Evolutionary conservation across 2,113 vertebrate genomes (phyloP), one percentile per base, ranked within the genome.

Genomic region (Micronycteris hirsuta): DNA sequence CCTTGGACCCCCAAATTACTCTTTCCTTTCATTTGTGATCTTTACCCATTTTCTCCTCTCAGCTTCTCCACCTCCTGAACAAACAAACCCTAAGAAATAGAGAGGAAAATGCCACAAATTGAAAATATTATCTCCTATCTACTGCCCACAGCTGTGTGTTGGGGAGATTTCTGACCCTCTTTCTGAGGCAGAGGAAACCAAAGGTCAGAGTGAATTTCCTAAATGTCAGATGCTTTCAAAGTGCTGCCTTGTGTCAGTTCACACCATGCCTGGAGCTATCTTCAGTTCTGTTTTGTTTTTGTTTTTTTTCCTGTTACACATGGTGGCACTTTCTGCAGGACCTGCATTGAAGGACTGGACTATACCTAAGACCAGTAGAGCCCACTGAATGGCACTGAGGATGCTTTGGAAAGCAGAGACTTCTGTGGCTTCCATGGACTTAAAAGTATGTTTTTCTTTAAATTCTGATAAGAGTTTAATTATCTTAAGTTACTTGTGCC

Each of bases 201-300:
- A 67, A 95, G 65, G 68, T 96, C 67, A 74, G n/a, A 38, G 85
- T 45, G 77, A 92, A 93, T 96, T 96, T 97, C 93, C 67, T 74
- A 49, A 94, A 88, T 43, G 49, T 94, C 71, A 92, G 70, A 76
- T 80, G 22, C 6, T 83, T 70, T 86, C 74, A 70, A 86, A 96
- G 43, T 24, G 67, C 68, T 93, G 54, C 36, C 87, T 33, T 76
- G 4, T 65, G 65, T 49, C 31, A 24, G 4, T 78, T 19, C 19
- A 20, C 7, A 10, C 14, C 5, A 3, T 11, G 22, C 26, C 22
- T n/a, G 24, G 31, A 86, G n/a, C 52, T 0, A 0, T 36, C 49
- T 52, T 31, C 11, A 17, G 45, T 4, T 15, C 38, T 38, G 65
- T 6, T 5, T 28, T 61, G 7, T 58, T 58, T 61, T n/a, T 4